Evolutionary conservation across 1,140 invertebrate genomes (phyloP).

Genomic region (Aphidius ervi): DNA sequence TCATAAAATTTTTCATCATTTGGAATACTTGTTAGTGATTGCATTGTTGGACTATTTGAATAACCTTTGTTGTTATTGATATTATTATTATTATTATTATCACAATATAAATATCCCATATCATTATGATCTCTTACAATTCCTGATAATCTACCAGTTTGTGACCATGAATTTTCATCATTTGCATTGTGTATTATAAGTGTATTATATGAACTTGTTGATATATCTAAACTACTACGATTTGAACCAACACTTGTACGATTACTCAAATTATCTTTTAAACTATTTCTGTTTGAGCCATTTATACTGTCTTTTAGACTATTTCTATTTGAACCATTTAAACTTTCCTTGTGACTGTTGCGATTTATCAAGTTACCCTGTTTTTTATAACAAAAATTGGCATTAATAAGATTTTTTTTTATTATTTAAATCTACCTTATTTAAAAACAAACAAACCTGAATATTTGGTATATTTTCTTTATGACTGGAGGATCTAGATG

Average conservation of each 20-base stretch:
- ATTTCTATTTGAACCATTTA: constrained; percentile 61
- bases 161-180: constrained; percentile 64
- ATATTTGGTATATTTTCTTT: constrained; percentile 55
- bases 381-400: constrained; percentile 34
- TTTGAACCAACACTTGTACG: constrained; percentile 58
- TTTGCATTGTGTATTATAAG: constrained; percentile 73
- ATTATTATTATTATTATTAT: constrained; percentile 7
- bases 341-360: constrained; percentile 61
- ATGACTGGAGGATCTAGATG: constrained; percentile 50
- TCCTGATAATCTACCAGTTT: constrained; percentile 52
- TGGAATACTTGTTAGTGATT: constrained; percentile 45
- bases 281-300: constrained; percentile 57
- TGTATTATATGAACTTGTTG: constrained; percentile 74
- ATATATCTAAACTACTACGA: constrained; percentile 68
- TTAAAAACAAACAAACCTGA: constrained; percentile 45
- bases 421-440: no score
- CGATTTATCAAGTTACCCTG: constrained; percentile 59
- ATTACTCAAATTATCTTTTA: constrained; percentile 51
- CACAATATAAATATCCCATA: constrained; percentile 48
- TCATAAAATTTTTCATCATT: constrained; percentile 50
- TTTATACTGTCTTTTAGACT: constrained; percentile 68
- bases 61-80: constrained; percentile 38
- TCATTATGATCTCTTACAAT: constrained; percentile 47
- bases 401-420: neutral
- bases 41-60: constrained; percentile 50